These are phyloP conservation scores for Ceratosolen solmsi DNA, from an alignment of 1,140 invertebrate species.

Conservation along the genomic window DNA sequence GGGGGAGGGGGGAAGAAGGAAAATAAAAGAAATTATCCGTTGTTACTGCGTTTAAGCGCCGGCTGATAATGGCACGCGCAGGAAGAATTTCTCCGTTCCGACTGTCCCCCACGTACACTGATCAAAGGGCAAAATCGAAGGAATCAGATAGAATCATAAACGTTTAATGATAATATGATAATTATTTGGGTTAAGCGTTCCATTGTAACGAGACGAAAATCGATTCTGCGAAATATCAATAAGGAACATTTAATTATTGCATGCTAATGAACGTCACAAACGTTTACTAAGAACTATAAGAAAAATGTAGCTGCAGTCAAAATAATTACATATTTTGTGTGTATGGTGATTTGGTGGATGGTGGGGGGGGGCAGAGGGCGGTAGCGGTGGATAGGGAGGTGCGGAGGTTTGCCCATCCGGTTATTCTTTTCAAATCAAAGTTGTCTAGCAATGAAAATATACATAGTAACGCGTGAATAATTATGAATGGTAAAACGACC, in stretches of 20 bases:
- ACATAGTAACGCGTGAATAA: slow-evolving; percentile 19
- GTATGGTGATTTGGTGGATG: too few relatives aligned
- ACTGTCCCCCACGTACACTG: slow-evolving; percentile 3
- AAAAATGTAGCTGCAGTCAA: slow-evolving; percentile 30
- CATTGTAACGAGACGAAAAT: too few relatives aligned
- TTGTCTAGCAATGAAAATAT: slow-evolving; percentile 29
- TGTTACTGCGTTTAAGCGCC: slow-evolving; percentile 25
- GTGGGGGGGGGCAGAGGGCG: too few relatives aligned
- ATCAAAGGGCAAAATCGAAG: slow-evolving; percentile 38
- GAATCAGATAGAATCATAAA: slow-evolving; percentile 34
- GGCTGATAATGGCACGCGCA: slow-evolving; percentile 38
- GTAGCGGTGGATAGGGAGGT: too few relatives aligned
- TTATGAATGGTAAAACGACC: too few relatives aligned
- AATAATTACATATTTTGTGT: slow-evolving; percentile 24
- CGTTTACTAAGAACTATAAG: slow-evolving; percentile 18
- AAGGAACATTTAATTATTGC: not conserved
- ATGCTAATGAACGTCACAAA: slow-evolving; percentile 11
- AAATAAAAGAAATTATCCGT: slow-evolving; percentile 43
- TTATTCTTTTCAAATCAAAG: not conserved
- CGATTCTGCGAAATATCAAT: not conserved
- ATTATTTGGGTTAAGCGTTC: too few relatives aligned
- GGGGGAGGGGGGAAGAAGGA: too few relatives aligned
- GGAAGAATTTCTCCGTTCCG: slow-evolving; percentile 32
- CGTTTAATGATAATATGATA: too few relatives aligned
- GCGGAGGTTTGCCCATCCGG: not conserved